Evolutionary conservation across 1,140 invertebrate species (phyloP).

Genomic region (Bacillus rossius): DNA sequence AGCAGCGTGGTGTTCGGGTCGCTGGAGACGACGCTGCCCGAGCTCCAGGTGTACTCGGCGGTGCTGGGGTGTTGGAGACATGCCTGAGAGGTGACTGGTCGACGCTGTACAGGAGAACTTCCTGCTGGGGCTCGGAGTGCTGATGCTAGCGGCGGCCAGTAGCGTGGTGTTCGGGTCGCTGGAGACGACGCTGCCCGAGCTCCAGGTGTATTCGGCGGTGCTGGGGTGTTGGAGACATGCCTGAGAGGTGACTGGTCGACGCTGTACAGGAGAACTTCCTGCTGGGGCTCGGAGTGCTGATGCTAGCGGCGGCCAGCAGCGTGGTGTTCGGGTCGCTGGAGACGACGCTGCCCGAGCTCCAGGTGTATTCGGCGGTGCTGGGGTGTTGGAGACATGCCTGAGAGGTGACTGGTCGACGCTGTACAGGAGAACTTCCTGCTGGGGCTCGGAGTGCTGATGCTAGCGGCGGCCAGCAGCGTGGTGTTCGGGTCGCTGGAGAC

Average conservation of each 20-base stretch:
- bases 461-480: no score
- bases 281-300: constrained; percentile 57
- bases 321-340: constrained; percentile 62
- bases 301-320: constrained; percentile 60
- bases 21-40: constrained; percentile 58
- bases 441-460: no score
- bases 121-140: constrained; percentile 56
- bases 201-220: constrained; percentile 63
- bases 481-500: no score
- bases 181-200: constrained; percentile 57
- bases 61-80: no score
- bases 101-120: constrained; percentile 50
- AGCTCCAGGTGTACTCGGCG: constrained; percentile 62
- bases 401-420: no score
- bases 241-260: constrained; percentile 1
- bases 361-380: constrained; percentile 63
- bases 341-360: constrained; percentile 54
- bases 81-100: no score
- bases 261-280: constrained; percentile 53
- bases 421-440: no score
- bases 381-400: no score
- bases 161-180: constrained; percentile 60
- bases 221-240: no score
- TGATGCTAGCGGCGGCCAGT: constrained; percentile 61
- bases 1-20: constrained; percentile 61